phyloP scores from a whole-genome alignment of 2,113 vertebrate genomes.

The Lepus timidus region DNA sequence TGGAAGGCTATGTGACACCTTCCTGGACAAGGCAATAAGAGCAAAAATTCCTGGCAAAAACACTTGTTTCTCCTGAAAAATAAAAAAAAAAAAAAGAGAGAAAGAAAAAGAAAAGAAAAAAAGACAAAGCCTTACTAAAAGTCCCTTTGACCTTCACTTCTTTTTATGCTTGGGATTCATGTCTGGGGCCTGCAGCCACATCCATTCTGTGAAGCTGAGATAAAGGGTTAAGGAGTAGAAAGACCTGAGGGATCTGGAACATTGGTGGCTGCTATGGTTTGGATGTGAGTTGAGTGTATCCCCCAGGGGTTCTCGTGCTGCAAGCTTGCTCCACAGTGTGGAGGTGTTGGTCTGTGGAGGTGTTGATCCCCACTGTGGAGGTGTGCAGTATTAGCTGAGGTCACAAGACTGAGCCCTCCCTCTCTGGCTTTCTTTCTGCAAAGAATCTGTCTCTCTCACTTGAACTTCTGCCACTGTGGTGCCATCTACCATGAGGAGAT shows the following conservation, averaged over 20 bases:
- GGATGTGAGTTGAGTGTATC: no score
- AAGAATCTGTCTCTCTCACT: no score
- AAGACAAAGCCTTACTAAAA: not conserved
- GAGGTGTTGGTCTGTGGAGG: no score
- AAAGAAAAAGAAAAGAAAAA: not conserved
- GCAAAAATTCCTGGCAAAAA: not conserved
- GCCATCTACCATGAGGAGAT: no score
- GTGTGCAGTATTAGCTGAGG: no score
- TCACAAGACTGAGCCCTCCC: no score
- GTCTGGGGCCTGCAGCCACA: not conserved
- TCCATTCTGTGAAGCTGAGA: not conserved
- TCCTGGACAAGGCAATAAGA: not conserved
- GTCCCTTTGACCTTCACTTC: not conserved
- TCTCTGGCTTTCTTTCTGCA: no score
- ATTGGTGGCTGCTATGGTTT: no score
- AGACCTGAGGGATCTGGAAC: not conserved
- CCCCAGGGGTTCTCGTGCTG: no score
- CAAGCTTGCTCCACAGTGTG: no score
- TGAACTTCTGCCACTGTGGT: no score
- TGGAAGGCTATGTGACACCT: not conserved
- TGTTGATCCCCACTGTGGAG: no score
- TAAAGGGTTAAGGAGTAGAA: not conserved
- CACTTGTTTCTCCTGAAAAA: not conserved
- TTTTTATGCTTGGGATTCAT: not conserved
- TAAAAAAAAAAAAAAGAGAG: not conserved